These are phyloP conservation scores for Lordiphosa mommai DNA, from an alignment of 1,140 invertebrate species.

Conservation along the genomic window DNA sequence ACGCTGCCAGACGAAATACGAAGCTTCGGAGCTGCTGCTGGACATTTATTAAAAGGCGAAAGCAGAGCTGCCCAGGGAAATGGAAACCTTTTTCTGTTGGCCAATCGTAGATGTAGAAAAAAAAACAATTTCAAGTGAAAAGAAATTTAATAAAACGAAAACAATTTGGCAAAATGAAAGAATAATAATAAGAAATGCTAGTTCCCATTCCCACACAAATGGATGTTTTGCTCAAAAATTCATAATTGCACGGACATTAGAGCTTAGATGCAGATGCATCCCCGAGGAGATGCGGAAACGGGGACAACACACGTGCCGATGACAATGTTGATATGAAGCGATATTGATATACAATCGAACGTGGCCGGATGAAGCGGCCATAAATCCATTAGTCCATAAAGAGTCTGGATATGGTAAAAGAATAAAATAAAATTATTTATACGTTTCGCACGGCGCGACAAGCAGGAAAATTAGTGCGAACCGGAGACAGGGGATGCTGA, in stretches of 20 bases:
- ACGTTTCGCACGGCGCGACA: conserved; percentile 69
- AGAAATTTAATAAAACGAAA: conserved; percentile 78
- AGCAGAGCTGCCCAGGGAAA: conserved; percentile 44
- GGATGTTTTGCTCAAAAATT: conserved; percentile 13
- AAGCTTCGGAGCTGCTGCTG: conserved; percentile 42
- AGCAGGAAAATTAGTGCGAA: conserved; percentile 73
- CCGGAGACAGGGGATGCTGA: conserved; percentile 27
- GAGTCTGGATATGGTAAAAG: conserved; percentile 63
- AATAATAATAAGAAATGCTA: conserved; percentile 62
- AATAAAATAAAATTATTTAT: conserved; percentile 73
- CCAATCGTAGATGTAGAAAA: conserved; percentile 52
- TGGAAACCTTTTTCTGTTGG: conserved; percentile 67
- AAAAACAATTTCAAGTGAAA: conserved; percentile 57
- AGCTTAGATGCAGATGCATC: conserved; percentile 16
- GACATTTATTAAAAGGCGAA: conserved; percentile 74
- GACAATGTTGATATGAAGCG: conserved; percentile 46
- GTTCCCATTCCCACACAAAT: conserved; percentile 43
- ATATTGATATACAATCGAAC: conserved; percentile 59
- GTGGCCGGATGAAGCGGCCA: conserved; percentile 29
- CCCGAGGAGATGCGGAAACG: conserved; percentile 45
- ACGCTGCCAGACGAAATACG: conserved; percentile 65
- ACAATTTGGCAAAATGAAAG: conserved; percentile 78
- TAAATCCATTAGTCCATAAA: conserved; percentile 77
- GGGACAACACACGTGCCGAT: conserved; percentile 60
- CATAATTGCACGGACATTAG: conserved; percentile 50